These are phyloP conservation scores for Bufo bufo DNA, from an alignment of 2,113 vertebrate genomes.

Conservation along the genomic window DNA sequence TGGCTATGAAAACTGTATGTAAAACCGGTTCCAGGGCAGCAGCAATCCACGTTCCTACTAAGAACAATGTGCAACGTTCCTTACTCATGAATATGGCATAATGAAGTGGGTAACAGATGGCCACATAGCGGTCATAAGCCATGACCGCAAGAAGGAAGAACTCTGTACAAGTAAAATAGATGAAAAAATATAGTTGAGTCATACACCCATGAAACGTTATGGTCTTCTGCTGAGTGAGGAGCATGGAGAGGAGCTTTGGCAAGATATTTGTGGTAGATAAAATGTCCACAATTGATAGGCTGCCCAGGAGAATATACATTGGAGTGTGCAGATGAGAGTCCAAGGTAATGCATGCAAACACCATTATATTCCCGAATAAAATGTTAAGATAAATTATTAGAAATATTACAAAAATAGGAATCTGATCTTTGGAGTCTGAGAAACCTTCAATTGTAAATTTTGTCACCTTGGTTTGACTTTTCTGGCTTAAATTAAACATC, in stretches of 20 bases:
- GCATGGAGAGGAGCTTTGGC: slow-evolving; percentile 21
- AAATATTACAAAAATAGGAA: slow-evolving; percentile 14
- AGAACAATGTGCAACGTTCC: neutral
- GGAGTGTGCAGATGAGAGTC: slow-evolving; percentile 32
- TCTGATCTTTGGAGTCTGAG: neutral
- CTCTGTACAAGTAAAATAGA: slow-evolving; percentile 32
- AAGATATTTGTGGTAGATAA: slow-evolving; percentile 18
- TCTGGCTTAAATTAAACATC: neutral
- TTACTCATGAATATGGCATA: slow-evolving; percentile 18
- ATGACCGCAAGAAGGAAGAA: slow-evolving; percentile 35
- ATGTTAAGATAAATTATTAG: slow-evolving; percentile 28
- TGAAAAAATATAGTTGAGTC: slow-evolving; percentile 39
- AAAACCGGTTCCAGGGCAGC: neutral
- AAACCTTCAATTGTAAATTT: slow-evolving; percentile 22
- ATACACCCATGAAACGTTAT: slow-evolving; percentile 19
- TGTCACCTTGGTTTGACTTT: neutral
- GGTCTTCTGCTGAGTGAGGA: slow-evolving; percentile 5
- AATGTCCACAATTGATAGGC: slow-evolving; percentile 37
- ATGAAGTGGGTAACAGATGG: slow-evolving; percentile 39
- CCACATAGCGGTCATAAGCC: slow-evolving; percentile 51
- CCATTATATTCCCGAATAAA: neutral
- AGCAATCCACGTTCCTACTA: neutral
- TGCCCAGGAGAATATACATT: slow-evolving; percentile 42
- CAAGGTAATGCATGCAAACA: neutral
- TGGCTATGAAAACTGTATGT: slow-evolving; percentile 21